Conservation (phyloP, 2,888 invertebrate species). For the Drosophila parthenogenetica region DNA sequence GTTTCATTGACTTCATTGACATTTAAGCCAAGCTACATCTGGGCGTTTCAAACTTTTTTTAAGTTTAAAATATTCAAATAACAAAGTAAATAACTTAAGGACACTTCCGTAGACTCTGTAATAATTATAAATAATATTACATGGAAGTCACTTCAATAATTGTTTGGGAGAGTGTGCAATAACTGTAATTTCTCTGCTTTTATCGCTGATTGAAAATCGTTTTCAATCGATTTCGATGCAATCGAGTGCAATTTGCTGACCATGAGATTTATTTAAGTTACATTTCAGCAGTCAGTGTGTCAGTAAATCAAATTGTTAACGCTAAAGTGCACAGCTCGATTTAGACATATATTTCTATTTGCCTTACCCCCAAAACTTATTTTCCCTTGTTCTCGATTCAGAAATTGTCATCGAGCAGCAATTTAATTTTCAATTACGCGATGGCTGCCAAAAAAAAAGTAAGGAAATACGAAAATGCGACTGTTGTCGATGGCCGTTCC, state of each 20-base stretch:
- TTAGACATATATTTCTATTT: slow-evolving; percentile 25
- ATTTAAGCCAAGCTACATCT: too few relatives aligned
- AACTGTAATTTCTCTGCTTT: slow-evolving; percentile 4
- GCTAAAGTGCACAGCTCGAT: slow-evolving; percentile 51
- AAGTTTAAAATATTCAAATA: neutral
- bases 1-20: too few relatives aligned
- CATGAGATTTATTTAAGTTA: slow-evolving; percentile 6
- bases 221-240: slow-evolving; percentile 20
- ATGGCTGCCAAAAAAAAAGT: slow-evolving; percentile 60
- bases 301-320: slow-evolving; percentile 68
- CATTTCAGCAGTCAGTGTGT: slow-evolving; percentile 22
- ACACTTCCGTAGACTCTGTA: neutral
- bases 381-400: neutral
- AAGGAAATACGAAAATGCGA: slow-evolving; percentile 13
- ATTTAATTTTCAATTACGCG: slow-evolving; percentile 80
- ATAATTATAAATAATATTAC: slow-evolving; percentile 4
- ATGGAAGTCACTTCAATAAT: neutral
- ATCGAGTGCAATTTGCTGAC: slow-evolving; percentile 31
- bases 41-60: too few relatives aligned
- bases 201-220: slow-evolving; percentile 18
- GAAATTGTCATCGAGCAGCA: slow-evolving; percentile 56
- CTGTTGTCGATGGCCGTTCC: slow-evolving; percentile 51
- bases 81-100: neutral
- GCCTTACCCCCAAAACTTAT: neutral
- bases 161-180: neutral